phyloP scores from a whole-genome alignment of 2,888 invertebrate species.

The Ceriagrion tenellum region DNA sequence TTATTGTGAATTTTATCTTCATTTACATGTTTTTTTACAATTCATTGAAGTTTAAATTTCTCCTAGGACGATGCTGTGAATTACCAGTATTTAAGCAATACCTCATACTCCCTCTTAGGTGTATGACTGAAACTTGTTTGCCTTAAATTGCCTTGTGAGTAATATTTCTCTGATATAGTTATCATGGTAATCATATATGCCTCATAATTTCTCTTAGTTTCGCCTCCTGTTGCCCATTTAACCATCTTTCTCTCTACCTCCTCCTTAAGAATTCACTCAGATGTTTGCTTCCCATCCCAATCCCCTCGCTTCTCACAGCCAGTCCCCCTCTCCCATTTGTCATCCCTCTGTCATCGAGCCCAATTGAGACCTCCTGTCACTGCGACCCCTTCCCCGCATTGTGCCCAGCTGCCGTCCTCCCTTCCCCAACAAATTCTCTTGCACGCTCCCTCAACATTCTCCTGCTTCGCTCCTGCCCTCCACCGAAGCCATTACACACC shows the following conservation, averaged over 20 bases:
- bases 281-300: not conserved
- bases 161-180: no score
- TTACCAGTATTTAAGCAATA: no score
- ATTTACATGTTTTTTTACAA: no score
- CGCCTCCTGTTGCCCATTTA: not conserved
- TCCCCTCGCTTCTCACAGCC: not conserved
- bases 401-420: not conserved
- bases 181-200: not conserved
- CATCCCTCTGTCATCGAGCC: not conserved
- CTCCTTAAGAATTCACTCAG: not conserved
- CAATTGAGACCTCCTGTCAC: not conserved
- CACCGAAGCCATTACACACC: not conserved
- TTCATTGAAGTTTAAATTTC: no score
- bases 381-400: not conserved
- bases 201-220: not conserved
- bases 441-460: no score
- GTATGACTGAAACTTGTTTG: no score
- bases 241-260: not conserved
- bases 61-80: no score
- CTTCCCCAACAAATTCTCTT: not conserved
- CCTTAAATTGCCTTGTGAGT: no score
- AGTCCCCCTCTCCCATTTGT: not conserved
- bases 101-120: no score
- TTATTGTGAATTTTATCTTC: no score
- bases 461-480: not conserved